Conservation (phyloP, 2,797 vertebrate species). For the Gadopsis bispinosus region DNA sequence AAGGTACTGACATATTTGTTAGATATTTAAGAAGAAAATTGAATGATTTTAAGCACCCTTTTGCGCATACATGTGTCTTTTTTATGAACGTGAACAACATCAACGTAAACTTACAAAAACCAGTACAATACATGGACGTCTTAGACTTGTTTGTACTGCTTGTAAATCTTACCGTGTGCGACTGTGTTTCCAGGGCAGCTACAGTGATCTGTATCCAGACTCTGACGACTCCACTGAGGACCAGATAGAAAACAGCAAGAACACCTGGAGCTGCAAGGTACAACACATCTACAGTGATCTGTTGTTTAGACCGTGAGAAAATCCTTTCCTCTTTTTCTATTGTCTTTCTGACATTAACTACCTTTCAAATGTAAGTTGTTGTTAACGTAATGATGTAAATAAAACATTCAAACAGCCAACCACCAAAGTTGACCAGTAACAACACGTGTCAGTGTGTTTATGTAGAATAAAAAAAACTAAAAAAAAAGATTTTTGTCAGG, state of each 20-base stretch:
- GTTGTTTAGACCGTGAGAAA: background rate
- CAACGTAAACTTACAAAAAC: background rate
- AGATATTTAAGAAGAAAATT: no score
- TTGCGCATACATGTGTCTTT: background rate
- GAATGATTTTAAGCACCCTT: background rate
- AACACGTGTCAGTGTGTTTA: background rate
- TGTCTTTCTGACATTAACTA: background rate
- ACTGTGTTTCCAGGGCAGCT: conserved; percentile 90
- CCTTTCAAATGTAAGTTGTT: no score
- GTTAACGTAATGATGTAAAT: background rate
- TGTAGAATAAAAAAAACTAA: no score
- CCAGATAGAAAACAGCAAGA: conserved; percentile 99
- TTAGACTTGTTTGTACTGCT: background rate
- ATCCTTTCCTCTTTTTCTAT: background rate
- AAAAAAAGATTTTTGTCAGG: no score
- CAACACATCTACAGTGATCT: fast-evolving
- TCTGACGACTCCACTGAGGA: conserved; percentile 98
- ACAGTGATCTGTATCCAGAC: conserved; percentile 97
- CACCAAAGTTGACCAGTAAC: background rate
- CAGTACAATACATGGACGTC: background rate
- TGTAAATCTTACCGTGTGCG: background rate
- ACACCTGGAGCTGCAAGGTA: conserved; percentile 99
- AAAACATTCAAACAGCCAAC: background rate
- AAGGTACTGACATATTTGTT: no score
- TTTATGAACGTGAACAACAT: background rate